A percentile compares a stretch with the other conserved stretches of the same genome.
Conservation (phyloP, 2,888 invertebrate genomes). For the Xylocampa areola region DNA sequence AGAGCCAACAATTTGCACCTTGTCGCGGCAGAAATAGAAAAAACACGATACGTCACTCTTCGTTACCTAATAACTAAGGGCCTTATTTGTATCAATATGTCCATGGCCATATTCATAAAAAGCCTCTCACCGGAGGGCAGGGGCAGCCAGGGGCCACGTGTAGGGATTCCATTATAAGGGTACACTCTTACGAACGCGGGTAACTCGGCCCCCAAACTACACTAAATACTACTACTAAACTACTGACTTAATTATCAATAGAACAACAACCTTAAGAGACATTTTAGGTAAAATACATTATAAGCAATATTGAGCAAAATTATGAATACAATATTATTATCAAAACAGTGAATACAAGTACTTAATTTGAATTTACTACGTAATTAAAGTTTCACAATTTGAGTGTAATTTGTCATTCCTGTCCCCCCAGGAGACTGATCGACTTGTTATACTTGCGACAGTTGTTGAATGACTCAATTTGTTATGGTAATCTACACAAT, state of each 20-base stretch:
- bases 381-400: conserved; percentile 48
- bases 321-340: conserved; percentile 7
- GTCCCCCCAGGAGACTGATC: conserved; percentile 60
- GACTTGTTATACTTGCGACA: conserved; percentile 62
- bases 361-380: conserved; percentile 10
- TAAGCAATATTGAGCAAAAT: no score
- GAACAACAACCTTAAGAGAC: no score
- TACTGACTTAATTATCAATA: no score
- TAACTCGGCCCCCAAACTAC: no score
- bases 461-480: conserved; percentile 70
- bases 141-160: no score
- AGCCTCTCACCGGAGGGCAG: no score
- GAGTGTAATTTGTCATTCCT: conserved; percentile 54
- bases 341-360: conserved; percentile 13
- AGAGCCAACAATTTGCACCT: conserved; percentile 74
- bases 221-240: no score
- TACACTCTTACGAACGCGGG: no score
- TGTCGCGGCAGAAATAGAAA: conserved; percentile 64
- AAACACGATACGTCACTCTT: conserved; percentile 1
- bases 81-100: no score
- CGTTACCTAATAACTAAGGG: conserved; percentile 18
- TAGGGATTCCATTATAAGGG: no score
- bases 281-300: no score
- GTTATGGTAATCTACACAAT: conserved; percentile 66
- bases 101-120: no score